Evolutionary conservation across 2,888 invertebrate genomes (phyloP).

Genomic region (Macrosoma leucophasiata): DNA sequence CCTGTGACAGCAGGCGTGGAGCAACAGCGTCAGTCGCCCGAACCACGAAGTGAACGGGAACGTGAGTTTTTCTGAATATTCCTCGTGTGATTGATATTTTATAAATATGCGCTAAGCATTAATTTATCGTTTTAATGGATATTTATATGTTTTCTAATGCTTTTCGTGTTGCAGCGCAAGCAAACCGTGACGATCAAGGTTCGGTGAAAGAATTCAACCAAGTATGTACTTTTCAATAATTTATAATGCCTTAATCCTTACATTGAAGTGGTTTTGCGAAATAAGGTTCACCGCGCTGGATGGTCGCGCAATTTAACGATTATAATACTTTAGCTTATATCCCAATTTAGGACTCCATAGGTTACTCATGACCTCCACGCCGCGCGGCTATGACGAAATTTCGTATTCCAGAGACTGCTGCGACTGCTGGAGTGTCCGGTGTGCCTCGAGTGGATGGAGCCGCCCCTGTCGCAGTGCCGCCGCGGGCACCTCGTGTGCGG

Average conservation of each 20-base stretch:
- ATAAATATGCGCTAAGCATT: no score
- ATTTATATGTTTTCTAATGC: no score
- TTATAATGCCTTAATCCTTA: conserved; percentile 2
- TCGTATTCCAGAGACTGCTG: conserved; percentile 45
- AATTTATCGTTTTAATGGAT: no score
- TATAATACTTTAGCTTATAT: no score
- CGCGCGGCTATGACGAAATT: no score
- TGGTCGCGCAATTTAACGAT: no score
- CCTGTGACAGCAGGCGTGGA: no score
- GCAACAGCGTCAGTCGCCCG: not conserved
- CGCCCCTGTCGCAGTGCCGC: conserved; percentile 78
- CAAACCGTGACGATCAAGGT: conserved; percentile 32
- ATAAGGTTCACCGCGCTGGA: no score
- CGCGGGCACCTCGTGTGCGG: conserved; percentile 78
- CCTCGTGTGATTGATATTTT: not conserved
- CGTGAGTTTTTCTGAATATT: not conserved
- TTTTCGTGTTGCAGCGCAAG: conserved; percentile 28
- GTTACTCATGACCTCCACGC: no score
- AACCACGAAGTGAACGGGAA: not conserved
- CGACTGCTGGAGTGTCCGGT: conserved; percentile 77
- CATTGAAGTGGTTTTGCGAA: not conserved
- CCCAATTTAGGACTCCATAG: no score
- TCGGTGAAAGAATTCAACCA: conserved; percentile 51
- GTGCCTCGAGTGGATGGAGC: conserved; percentile 78
- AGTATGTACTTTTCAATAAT: conserved; percentile 32